Base-by-base conservation (phyloP, 1,140 invertebrate genomes). In the Hycleus cichorii region DNA sequence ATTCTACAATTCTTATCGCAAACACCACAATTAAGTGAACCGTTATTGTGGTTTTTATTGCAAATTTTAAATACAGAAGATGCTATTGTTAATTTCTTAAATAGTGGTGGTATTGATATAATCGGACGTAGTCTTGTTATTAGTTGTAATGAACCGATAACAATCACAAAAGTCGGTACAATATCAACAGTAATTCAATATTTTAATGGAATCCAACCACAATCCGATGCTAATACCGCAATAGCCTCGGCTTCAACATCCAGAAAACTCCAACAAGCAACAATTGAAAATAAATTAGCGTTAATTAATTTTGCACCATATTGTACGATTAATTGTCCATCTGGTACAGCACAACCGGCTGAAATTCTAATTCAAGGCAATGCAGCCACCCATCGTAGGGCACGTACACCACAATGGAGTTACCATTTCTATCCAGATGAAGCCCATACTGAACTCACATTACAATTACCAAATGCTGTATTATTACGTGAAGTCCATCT, bases 401-500 rank as follows among this genome's bases (percentile, higher is more conserved):
- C 91, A 1, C 79, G 92, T 51, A 89, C 89, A 5, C 87, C 93
- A 1, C 88, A 91, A 43, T 94, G 92, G 89, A 90, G 89, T 38
- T 93, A 95, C 74, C 90, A 95, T 74, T 96, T 93, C 76, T 93
- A 91, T 74, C 90, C 90, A 0, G 90, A 93, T 64, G 92, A 95
- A 75, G 83, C 83, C 7, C 90, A 88, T 76, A 86, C 94, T 0
- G 91, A 94, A 71, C 78, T 95, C 4, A 89, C 85, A 4, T 82
- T 95, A 18, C 86, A 84, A n/a, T 74, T 95, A 62, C 92, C 91
- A 1, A 93, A 90, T 71, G 91, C 92, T n/a, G 83, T 94, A 65
- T 76, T 93, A 47, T 74, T 95, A n/a, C 87, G 84, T 68, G 91
- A 95, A 78, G 86, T 96, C 7, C 91, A 94, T 64, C 76, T 95